These are phyloP conservation scores for Yponomeuta evonymella DNA, from an alignment of 2,888 invertebrate species.

Conservation along the genomic window DNA sequence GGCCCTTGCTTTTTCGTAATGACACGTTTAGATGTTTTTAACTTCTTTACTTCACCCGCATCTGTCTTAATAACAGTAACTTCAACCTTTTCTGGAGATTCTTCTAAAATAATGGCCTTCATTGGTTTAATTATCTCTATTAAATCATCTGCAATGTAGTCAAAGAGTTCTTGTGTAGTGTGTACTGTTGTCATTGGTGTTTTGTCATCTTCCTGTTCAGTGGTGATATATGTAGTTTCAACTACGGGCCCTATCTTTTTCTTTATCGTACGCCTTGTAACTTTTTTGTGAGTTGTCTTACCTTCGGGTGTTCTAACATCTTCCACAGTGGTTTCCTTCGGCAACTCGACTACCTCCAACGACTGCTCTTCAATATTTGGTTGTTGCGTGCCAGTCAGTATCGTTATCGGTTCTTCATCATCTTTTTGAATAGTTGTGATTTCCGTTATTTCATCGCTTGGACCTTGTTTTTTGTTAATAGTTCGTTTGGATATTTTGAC, in stretches of 20 bases:
- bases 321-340: conserved; percentile 35
- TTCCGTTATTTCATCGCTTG: conserved; percentile 70
- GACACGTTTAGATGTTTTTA: conserved; percentile 26
- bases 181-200: conserved; percentile 25
- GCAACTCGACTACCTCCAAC: conserved; percentile 36
- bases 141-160: conserved; percentile 18
- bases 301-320: conserved; percentile 34
- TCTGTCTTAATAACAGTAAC: conserved; percentile 38
- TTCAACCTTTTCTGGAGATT: conserved; percentile 41
- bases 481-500: conserved; percentile 27
- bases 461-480: conserved; percentile 43
- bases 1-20: conserved; percentile 47
- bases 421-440: conserved; percentile 65
- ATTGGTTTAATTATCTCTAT: conserved; percentile 27
- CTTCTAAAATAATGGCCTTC: conserved; percentile 21
- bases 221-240: conserved; percentile 25
- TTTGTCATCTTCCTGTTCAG: conserved; percentile 38
- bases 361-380: conserved; percentile 34
- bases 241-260: conserved; percentile 30
- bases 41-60: conserved; percentile 22
- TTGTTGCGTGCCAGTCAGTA: conserved; percentile 29
- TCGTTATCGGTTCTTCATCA: conserved; percentile 59
- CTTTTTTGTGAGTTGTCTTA: conserved; percentile 34
- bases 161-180: conserved; percentile 20
- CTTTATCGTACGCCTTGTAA: conserved; percentile 18